Percentiles rank a stretch among this genome's conserved stretches.
Evolutionary conservation across 1,140 invertebrate species (phyloP).

Genomic region (Microplitis demolitor): DNA sequence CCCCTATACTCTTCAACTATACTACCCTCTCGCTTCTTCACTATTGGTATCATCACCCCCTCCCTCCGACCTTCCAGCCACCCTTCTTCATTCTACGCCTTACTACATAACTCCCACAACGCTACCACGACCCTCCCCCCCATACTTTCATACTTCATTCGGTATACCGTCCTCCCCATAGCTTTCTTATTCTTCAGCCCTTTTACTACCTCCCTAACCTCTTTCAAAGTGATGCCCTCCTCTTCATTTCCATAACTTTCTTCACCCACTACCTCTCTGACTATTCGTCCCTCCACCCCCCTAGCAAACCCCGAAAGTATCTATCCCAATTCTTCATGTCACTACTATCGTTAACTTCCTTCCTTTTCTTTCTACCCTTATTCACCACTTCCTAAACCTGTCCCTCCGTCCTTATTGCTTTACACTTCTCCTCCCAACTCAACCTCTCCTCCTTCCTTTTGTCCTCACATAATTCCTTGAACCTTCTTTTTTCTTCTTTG

Average conservation of each 20-base stretch:
- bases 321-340: neutral
- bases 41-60: neutral
- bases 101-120: constrained; percentile 8
- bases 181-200: constrained; percentile 9
- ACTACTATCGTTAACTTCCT: neutral
- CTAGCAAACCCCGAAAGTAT: neutral
- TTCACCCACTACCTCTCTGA: neutral
- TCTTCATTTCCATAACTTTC: neutral
- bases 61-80: neutral
- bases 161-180: neutral
- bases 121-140: constrained; percentile 1
- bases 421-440: neutral
- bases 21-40: neutral
- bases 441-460: neutral
- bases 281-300: neutral
- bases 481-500: neutral
- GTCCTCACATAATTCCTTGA: neutral
- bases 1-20: neutral
- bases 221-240: neutral
- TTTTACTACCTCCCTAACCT: neutral
- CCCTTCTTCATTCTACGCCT: neutral
- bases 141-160: constrained; percentile 17
- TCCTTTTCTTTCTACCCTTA: neutral
- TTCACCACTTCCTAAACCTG: constrained; percentile 11
- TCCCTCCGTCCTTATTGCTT: neutral